Evolutionary conservation across 2,113 vertebrate species (phyloP), one percentile per base, ranked within the genome.

Genomic region (Jaculus jaculus): DNA sequence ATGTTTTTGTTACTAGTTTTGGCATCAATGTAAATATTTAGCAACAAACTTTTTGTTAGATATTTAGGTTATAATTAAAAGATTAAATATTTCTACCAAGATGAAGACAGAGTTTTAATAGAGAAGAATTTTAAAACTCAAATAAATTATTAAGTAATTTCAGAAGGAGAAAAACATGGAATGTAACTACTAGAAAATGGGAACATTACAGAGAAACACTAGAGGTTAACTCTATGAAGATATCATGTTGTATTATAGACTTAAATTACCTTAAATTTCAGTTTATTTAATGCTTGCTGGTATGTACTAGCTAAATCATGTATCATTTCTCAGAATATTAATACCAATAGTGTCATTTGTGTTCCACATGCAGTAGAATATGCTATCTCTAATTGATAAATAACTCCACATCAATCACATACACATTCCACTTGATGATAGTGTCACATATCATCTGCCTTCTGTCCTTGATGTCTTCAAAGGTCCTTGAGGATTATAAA

Each of bases 21-120:
- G 90, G 84, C 95, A 97, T 97, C 94, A 93, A 78, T 96, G 92
- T 97, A 97, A 97, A 97, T 97, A 98, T 96, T 98, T 95, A 97
- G 95, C 94, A 96, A 84, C 95, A 97, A 97, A 92, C 91, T 96
- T 61, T 95, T 97, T 96, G 69, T 84, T 97, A 97, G 88, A 94
- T 95, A 97, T 98, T 97, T 97, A 96, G 97, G 92, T 96, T 97
- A 95, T 0, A 78, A 97, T 96, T 95, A 97, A 96, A 95, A 95
- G 30, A 95, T 84, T 94, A 95, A 97, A 95, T 89, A 96, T 80
- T 84, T 66, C 86, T 47, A 74, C 54, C 24, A 92, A 94, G 84
- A 96, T 92, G 34, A 95, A 92, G 84, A 96, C 47, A 82, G 74
- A 84, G 71, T 97, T 96, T 94, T 97, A 96, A 92, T 60, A 95